Conservation (phyloP, 1,140 invertebrate genomes). For the Micrasema minimum region DNA sequence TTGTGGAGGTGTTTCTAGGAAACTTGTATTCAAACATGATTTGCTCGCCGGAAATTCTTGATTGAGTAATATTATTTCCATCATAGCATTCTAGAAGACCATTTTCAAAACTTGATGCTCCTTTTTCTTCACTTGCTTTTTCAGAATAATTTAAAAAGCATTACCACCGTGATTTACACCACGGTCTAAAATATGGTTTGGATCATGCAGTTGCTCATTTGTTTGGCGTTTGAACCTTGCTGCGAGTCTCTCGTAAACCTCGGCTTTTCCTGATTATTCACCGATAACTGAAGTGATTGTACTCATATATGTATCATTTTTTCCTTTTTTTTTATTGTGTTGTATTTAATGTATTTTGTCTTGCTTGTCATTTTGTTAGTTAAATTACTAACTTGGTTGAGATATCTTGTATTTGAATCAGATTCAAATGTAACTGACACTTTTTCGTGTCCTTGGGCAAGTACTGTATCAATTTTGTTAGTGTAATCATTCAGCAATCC, state of each 20-base stretch:
- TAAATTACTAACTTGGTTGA: neutral
- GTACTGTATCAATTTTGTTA: slow-evolving; percentile 69
- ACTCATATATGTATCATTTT: neutral
- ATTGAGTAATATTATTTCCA: slow-evolving; percentile 75
- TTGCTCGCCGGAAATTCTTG: slow-evolving; percentile 75
- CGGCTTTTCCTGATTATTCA: neutral
- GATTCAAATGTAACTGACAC: slow-evolving; percentile 77
- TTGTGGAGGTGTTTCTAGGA: slow-evolving; percentile 71
- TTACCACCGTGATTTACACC: slow-evolving; percentile 81
- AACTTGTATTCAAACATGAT: slow-evolving; percentile 73
- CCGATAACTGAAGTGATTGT: neutral
- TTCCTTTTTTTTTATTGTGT: neutral
- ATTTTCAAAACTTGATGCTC: slow-evolving; percentile 81
- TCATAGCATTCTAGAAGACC: slow-evolving; percentile 79
- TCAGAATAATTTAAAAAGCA: slow-evolving; percentile 70
- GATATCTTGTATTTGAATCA: slow-evolving; percentile 57
- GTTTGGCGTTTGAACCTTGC: slow-evolving; percentile 9
- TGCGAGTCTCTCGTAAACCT: slow-evolving; percentile 5
- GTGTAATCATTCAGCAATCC: slow-evolving; percentile 77
- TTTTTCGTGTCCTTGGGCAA: slow-evolving; percentile 71
- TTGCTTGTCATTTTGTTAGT: neutral
- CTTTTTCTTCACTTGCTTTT: slow-evolving; percentile 67
- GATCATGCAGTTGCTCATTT: slow-evolving; percentile 59
- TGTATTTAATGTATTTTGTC: slow-evolving; percentile 5
- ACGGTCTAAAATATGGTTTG: slow-evolving; percentile 74